These are phyloP conservation scores for Arion vulgaris DNA, from an alignment of 1,140 invertebrate species.

Conservation along the genomic window DNA sequence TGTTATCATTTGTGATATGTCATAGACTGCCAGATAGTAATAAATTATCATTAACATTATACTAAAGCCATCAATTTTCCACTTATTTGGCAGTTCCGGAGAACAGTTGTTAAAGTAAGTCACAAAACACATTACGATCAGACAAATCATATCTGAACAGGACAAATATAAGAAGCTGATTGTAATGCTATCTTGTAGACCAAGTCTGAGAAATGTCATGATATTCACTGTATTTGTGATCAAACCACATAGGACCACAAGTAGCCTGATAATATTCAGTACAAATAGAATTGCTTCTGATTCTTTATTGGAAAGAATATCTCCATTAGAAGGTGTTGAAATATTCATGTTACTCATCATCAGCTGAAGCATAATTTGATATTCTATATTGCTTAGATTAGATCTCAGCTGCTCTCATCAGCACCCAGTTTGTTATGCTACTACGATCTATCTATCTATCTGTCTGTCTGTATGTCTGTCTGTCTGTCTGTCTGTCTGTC, in stretches of 20 bases:
- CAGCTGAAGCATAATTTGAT: too few relatives aligned
- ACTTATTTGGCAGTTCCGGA: neutral
- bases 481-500: too few relatives aligned
- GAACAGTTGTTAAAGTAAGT: neutral
- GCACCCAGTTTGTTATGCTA: too few relatives aligned
- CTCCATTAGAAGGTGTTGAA: neutral
- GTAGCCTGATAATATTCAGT: neutral
- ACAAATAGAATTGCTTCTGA: neutral
- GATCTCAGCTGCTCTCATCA: too few relatives aligned
- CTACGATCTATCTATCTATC: too few relatives aligned
- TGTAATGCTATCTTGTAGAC: neutral
- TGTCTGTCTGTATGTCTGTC: too few relatives aligned
- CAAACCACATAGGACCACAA: neutral
- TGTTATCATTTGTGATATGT: neutral
- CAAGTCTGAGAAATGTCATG: neutral
- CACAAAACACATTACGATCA: neutral
- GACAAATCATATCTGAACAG: neutral
- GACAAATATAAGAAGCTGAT: neutral
- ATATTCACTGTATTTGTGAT: neutral
- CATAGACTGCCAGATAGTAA: neutral
- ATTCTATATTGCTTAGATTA: too few relatives aligned
- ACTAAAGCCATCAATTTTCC: neutral
- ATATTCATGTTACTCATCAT: too few relatives aligned
- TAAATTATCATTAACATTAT: neutral
- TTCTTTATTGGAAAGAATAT: neutral